Base-by-base conservation (phyloP, 2,797 vertebrate genomes). In the Melanotaenia maccullochi region DNA sequence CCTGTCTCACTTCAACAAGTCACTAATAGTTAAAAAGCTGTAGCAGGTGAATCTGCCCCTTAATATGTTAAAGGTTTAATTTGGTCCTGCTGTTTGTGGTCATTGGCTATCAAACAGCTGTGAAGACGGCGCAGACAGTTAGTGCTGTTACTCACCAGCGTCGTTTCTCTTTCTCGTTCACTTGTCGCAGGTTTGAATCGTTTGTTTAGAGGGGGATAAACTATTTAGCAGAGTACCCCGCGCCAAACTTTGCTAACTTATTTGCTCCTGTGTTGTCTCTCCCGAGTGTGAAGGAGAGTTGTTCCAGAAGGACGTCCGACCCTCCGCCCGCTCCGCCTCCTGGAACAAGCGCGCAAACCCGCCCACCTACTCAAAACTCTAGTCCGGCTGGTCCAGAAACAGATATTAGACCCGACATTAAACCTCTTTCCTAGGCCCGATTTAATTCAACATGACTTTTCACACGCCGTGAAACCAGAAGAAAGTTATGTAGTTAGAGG, bases 121-220 rank as follows among this genome's bases (percentile, higher is more conserved):
- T 33, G 30, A 1, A 38, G 54, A 59, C 65, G 30, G n/a, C 62
- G 69, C 16, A 62, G 35, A 64, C 25, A 52, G 35, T 22, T 42
- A n/a, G 22, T 24, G 51, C 38, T 42, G 44, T 78, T 84, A 93
- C 93, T 94, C 88, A 94, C 94, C 93, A 35, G 86, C 76, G 72
- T 75, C 71, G 81, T 9, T 25, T 80, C 6, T 75, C 65, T 42
- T 36, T 68, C 66, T 60, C 9, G 63, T 6, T 79, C 75, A 71
- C 40, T 78, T 68, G 25, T 47, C 33, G 73, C 36, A 42, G 73
- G 3, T 65, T 78, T 9, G 3, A 57, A n/a, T 40, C 2, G 30
- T 60, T 68, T 47, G 5, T 65, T 68, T 16, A 0, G 18, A 42
- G 52, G 32, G 33, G 33, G 18, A 36, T 12, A 30, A 64, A 63